Base-by-base conservation (phyloP, 2,888 invertebrate genomes). In the Rotaria macrura region DNA sequence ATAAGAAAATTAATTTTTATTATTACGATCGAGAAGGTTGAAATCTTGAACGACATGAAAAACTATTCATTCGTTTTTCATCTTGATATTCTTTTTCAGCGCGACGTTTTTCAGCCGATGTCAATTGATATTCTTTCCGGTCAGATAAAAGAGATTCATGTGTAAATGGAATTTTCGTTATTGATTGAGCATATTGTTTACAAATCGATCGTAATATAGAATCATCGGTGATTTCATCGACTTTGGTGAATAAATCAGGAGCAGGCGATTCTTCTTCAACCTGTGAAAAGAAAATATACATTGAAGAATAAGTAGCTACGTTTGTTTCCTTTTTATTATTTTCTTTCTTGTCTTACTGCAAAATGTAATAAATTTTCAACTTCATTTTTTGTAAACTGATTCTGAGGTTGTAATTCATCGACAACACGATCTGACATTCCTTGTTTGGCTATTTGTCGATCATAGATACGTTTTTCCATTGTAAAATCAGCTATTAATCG, bases 381-480 rank as follows among this genome's bases (percentile, higher is more conserved):
- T 72, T 86, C 86, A 14, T 85, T 85, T 43, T 83, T 85, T 52
- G 85, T 86, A 55, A 86, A 86, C 23, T 83, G 85, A 54, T 85
- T 85, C 40, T 86, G 85, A 23, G 85, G 57, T 83, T 86, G 86
- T 29, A 85, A 55, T 74, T 86, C 85, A 72, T 86, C 86, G 17
- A 86, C 52, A 6, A 86, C 86, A 88, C 87, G 87, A 90, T 90
- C 91, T 0, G 97, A 95, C 95, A 98, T 96, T 87, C 97, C 97
- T 91, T 97, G 96, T 90, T 98, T 98, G 90, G 95, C 96, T 87
- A 99, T 95, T 92, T 99, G 99, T 47, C 99, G 92, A 90, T 99
- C 98, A 90, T 98, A 99, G 87, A 99, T 99, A 91, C 96, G 96
- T 91, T 96, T 95, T 90, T 99, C 99, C 88, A 99, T 92, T 88